phyloP scores from a whole-genome alignment of 2,888 invertebrate species.

The Cheiracanthium punctorium region DNA sequence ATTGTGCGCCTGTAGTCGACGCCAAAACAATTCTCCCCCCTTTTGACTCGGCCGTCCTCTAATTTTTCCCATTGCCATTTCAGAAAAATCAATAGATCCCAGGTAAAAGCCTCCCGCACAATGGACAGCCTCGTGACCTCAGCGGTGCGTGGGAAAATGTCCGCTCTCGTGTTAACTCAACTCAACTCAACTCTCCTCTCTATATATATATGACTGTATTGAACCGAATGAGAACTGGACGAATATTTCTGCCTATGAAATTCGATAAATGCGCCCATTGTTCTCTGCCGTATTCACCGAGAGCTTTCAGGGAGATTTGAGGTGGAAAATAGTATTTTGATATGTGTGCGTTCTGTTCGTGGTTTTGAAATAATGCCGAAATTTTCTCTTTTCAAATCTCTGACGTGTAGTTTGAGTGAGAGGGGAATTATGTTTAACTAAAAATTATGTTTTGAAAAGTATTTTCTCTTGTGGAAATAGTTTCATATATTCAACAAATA shows the following conservation, averaged over 20 bases:
- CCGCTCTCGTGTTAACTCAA: neutral
- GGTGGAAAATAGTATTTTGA: no score
- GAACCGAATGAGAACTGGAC: neutral
- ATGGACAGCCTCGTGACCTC: conserved; percentile 6
- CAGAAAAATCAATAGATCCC: conserved; percentile 12
- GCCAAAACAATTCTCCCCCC: neutral
- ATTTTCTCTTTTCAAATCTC: no score
- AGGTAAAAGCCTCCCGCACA: conserved; percentile 6
- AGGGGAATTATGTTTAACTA: no score
- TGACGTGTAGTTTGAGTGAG: no score
- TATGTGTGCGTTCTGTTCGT: no score
- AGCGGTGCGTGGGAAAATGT: conserved; percentile 49
- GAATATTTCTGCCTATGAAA: neutral
- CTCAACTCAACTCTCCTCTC: no score
- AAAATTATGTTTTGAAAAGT: no score
- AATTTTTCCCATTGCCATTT: neutral
- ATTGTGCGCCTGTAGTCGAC: no score
- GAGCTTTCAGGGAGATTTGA: no score
- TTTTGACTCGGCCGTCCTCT: conserved; percentile 2
- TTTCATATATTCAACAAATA: no score
- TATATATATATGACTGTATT: neutral
- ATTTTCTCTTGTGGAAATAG: no score
- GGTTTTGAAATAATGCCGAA: no score
- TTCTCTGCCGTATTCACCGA: neutral
- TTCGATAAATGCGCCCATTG: neutral